A percentile compares a stretch with the other conserved stretches of the same genome.
These are phyloP conservation scores for Capitulum mitella DNA, from an alignment of 2,888 invertebrate species.

Conservation along the genomic window DNA sequence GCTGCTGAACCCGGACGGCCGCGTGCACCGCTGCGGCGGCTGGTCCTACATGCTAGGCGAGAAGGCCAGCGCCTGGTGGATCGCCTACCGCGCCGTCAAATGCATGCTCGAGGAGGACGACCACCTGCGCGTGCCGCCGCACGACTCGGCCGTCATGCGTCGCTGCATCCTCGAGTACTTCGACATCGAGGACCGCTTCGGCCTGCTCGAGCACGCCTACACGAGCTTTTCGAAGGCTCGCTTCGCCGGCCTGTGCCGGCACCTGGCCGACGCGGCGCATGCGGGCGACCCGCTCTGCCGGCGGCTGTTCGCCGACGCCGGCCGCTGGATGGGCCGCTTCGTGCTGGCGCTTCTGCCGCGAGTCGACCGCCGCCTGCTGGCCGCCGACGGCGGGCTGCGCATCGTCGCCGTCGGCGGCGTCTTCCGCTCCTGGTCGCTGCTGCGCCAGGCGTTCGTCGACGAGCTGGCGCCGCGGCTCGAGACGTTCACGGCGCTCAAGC, in stretches of 20 bases:
- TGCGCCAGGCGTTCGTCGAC: conserved; percentile 61
- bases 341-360: conserved; percentile 57
- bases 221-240: conserved; percentile 73
- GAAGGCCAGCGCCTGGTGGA: conserved; percentile 85
- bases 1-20: conserved; percentile 73
- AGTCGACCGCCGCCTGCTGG: conserved; percentile 52
- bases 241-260: conserved; percentile 64
- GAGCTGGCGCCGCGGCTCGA: conserved; percentile 44
- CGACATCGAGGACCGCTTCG: conserved; percentile 55
- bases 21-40: conserved; percentile 76
- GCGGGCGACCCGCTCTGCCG: conserved; percentile 64
- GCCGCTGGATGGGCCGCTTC: conserved; percentile 57
- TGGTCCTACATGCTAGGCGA: conserved; percentile 94
- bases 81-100: conserved; percentile 75
- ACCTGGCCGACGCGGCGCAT: conserved; percentile 60
- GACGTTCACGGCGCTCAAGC: conserved; percentile 44
- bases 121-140: conserved; percentile 58
- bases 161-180: conserved; percentile 66
- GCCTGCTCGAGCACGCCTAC: conserved; percentile 65
- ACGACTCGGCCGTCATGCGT: conserved; percentile 62
- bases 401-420: conserved; percentile 91
- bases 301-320: conserved; percentile 63
- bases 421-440: conserved; percentile 81
- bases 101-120: conserved; percentile 80
- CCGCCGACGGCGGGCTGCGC: conserved; percentile 55